Evolutionary conservation across 2,797 vertebrate genomes (phyloP).

Genomic region (Lagocephalus sceleratus): DNA sequence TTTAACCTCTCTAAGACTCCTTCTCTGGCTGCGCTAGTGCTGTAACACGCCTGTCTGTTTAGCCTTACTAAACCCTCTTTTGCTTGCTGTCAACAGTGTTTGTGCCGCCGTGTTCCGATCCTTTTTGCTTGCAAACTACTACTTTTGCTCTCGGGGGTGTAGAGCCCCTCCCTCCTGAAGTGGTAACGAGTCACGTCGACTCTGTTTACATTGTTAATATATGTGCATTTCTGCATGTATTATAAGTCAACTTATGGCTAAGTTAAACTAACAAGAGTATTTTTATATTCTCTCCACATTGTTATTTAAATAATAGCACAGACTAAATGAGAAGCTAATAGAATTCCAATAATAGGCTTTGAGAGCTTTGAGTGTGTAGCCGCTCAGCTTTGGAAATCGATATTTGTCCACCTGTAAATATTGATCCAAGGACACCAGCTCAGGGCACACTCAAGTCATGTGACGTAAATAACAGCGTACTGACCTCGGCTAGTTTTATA

Average conservation of each 20-base stretch:
- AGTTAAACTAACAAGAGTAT: conserved; percentile 50
- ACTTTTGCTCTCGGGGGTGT: conserved; percentile 54
- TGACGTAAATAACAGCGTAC: background rate
- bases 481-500: background rate
- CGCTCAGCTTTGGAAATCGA: too few relatives aligned
- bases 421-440: conserved; percentile 49
- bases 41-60: conserved; percentile 76
- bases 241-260: conserved; percentile 47
- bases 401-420: conserved; percentile 32
- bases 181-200: conserved; percentile 64
- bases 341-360: conserved; percentile 9
- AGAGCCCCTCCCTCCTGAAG: conserved; percentile 55
- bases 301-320: conserved; percentile 17
- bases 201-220: conserved; percentile 68
- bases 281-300: conserved; percentile 18
- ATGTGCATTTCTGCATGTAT: conserved; percentile 60
- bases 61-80: conserved; percentile 74
- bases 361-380: conserved; percentile 11
- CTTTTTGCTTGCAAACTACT: conserved; percentile 53
- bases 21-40: conserved; percentile 40
- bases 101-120: conserved; percentile 48
- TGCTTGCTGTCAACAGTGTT: conserved; percentile 61
- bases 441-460: conserved; percentile 5
- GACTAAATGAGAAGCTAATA: conserved; percentile 8
- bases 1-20: conserved; percentile 15